These are phyloP conservation scores for Brachystomella parvula DNA, from an alignment of 1,140 invertebrate species.

Conservation along the genomic window DNA sequence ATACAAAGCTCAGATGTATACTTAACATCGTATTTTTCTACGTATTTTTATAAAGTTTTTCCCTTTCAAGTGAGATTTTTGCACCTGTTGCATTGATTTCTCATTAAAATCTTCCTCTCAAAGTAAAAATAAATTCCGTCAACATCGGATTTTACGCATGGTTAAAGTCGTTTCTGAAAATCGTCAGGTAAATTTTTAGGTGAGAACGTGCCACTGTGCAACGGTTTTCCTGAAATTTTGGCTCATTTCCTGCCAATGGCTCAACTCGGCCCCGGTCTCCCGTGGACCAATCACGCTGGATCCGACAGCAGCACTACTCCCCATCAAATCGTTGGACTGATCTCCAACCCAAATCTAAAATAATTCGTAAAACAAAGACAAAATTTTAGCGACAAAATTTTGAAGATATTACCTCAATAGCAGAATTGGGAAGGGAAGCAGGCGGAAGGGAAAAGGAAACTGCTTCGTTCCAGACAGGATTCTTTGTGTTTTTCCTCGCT, in stretches of 20 bases:
- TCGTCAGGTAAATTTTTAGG: background rate
- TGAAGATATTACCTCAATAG: slow-evolving; percentile 58
- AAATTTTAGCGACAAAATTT: background rate
- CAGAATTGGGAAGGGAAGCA: slow-evolving; percentile 56
- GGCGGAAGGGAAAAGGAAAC: slow-evolving; percentile 78
- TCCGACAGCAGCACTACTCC: slow-evolving; percentile 57
- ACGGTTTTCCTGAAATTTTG: slow-evolving; percentile 70
- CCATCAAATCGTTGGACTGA: slow-evolving; percentile 55
- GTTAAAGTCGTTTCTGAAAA: too few relatives aligned
- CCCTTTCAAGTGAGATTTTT: too few relatives aligned
- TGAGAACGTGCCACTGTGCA: slow-evolving; percentile 71
- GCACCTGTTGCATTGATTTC: too few relatives aligned
- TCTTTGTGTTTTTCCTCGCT: slow-evolving; percentile 70
- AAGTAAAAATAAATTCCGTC: too few relatives aligned
- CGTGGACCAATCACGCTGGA: slow-evolving; percentile 60
- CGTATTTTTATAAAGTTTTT: too few relatives aligned
- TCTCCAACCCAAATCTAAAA: slow-evolving; percentile 55
- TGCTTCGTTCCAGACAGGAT: slow-evolving; percentile 93
- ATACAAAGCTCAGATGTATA: too few relatives aligned
- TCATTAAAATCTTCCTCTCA: too few relatives aligned
- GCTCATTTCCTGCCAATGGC: slow-evolving; percentile 73
- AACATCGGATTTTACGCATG: too few relatives aligned
- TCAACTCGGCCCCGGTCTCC: slow-evolving; percentile 50
- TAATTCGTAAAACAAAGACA: slow-evolving; percentile 16
- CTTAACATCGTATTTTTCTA: too few relatives aligned